These are phyloP conservation scores for Megastigmus dorsalis DNA, from an alignment of 2,888 invertebrate species.

Conservation along the genomic window DNA sequence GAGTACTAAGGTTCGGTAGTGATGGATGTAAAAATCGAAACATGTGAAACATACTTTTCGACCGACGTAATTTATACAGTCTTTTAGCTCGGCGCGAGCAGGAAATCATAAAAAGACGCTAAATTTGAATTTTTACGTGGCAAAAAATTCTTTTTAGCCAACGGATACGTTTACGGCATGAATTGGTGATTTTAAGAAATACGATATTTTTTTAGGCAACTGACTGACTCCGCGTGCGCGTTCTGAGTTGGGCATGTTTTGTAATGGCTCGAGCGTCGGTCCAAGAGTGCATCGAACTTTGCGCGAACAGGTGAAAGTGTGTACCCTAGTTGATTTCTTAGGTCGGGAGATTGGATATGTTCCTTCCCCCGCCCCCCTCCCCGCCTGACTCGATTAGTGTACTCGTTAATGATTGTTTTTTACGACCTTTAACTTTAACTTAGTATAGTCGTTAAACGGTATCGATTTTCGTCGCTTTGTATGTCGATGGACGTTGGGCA, in stretches of 20 bases:
- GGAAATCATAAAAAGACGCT: too few relatives aligned
- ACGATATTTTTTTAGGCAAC: not conserved
- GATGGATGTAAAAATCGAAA: too few relatives aligned
- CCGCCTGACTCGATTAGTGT: not conserved
- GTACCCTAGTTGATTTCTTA: constrained; percentile 35
- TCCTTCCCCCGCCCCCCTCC: not conserved
- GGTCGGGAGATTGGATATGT: constrained; percentile 27
- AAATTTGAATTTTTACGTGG: too few relatives aligned
- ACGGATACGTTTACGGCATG: too few relatives aligned
- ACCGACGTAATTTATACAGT: too few relatives aligned
- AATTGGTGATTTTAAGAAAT: too few relatives aligned
- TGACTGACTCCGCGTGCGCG: not conserved
- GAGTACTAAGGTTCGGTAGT: too few relatives aligned
- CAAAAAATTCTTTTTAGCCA: too few relatives aligned
- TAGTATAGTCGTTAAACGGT: not conserved
- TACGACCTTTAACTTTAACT: constrained; percentile 27
- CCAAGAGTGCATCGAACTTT: constrained; percentile 48
- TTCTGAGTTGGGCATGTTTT: not conserved
- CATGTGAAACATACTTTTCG: too few relatives aligned
- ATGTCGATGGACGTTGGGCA: constrained; percentile 5
- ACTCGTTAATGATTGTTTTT: constrained; percentile 29
- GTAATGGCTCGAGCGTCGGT: constrained; percentile 2
- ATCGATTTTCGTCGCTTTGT: constrained; percentile 15
- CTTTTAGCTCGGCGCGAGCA: too few relatives aligned
- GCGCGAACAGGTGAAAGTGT: constrained; percentile 50